Conservation (phyloP, 1,140 invertebrate genomes). For the Drosophila simulans region DNA sequence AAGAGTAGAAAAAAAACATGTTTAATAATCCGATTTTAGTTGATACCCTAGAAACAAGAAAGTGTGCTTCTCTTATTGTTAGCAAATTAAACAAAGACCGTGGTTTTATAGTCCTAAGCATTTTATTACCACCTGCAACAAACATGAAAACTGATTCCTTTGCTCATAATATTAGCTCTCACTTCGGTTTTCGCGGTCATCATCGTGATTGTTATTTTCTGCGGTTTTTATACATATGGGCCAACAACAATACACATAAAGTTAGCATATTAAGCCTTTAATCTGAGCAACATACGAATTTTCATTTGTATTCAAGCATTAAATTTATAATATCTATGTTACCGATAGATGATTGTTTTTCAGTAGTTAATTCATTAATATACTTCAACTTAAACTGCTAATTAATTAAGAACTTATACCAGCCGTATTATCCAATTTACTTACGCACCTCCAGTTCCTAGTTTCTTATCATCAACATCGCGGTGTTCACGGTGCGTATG, state of each 20-base stretch:
- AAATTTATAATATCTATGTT: not conserved
- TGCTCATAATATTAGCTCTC: not conserved
- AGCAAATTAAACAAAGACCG: no score
- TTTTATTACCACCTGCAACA: not conserved
- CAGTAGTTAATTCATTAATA: no score
- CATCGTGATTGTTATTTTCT: not conserved
- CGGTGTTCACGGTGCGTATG: constrained; percentile 39
- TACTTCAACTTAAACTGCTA: not conserved
- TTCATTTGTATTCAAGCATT: no score
- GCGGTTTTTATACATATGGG: not conserved
- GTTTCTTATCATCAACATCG: not conserved
- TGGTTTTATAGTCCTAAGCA: not conserved
- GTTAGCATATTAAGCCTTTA: not conserved
- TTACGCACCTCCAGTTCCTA: not conserved
- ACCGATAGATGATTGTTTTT: not conserved
- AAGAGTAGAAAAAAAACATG: not conserved
- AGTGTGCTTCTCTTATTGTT: no score
- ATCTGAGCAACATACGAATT: not conserved
- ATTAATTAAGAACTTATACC: no score
- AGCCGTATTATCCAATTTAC: not conserved
- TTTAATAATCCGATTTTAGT: not conserved
- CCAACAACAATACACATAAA: not conserved
- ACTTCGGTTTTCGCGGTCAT: not conserved
- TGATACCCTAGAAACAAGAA: no score
- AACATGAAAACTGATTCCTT: not conserved